Evolutionary conservation across 2,888 invertebrate species (phyloP).

Genomic region (Drosophila nr. perissopoda): DNA sequence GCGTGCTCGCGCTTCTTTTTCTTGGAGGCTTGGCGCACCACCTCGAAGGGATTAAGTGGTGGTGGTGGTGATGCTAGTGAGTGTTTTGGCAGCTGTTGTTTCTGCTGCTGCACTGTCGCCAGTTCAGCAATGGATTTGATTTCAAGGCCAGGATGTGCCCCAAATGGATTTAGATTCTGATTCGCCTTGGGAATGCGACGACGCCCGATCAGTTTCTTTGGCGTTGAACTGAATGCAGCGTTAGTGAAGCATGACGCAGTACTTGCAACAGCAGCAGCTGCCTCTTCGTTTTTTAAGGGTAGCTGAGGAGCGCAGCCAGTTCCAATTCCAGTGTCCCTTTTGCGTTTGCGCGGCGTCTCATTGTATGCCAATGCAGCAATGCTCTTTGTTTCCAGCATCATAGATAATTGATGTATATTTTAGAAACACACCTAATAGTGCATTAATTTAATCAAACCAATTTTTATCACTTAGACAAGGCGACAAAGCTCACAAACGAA

Average conservation of each 20-base stretch:
- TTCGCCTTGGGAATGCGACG: conserved; percentile 65
- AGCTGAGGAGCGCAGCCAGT: conserved; percentile 23
- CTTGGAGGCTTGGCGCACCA: conserved; percentile 83
- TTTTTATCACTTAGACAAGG: background rate
- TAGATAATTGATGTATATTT: background rate
- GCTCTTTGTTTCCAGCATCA: conserved; percentile 73
- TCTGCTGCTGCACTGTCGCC: conserved; percentile 19
- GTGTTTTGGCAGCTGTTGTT: conserved; percentile 3
- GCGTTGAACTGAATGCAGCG: conserved; percentile 83
- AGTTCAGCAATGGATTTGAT: conserved; percentile 83
- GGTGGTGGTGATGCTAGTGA: conserved; percentile 25
- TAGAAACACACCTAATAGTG: background rate
- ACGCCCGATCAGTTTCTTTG: conserved; percentile 76
- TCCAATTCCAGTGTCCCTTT: conserved; percentile 72
- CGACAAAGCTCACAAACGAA: conserved; percentile 4
- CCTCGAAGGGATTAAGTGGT: conserved; percentile 83
- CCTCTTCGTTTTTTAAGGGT: conserved; percentile 57
- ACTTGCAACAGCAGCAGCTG: conserved; percentile 48
- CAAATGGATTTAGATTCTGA: conserved; percentile 53
- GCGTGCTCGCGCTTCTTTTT: conserved; percentile 83
- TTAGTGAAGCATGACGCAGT: conserved; percentile 81
- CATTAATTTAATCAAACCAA: background rate
- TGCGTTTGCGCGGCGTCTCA: conserved; percentile 83
- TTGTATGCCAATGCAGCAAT: conserved; percentile 58
- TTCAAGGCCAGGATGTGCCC: conserved; percentile 74